Percentiles rank a stretch among this genome's conserved stretches.
Conservation (phyloP, 2,888 invertebrate genomes). For the Blastobasis adustella region DNA sequence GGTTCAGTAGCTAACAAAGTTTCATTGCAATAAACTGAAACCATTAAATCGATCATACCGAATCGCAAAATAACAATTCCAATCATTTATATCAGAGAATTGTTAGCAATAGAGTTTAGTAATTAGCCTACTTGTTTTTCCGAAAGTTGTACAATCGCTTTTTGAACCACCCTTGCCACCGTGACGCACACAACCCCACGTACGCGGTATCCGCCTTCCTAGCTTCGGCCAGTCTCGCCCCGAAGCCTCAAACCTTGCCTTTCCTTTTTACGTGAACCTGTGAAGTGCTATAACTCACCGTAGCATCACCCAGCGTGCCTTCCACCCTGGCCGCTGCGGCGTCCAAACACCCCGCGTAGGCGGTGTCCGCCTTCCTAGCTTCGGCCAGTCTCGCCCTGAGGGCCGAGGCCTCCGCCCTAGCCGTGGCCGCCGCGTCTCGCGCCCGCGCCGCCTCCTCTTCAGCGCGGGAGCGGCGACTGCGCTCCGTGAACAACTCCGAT, state of each 20-base stretch:
- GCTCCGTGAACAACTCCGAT: slow-evolving; percentile 53
- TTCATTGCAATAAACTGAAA: too few species aligned
- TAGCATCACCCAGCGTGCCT: slow-evolving; percentile 1
- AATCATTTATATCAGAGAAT: background rate
- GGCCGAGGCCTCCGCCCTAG: slow-evolving; percentile 22
- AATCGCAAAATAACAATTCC: too few species aligned
- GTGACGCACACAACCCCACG: background rate
- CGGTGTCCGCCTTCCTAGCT: background rate
- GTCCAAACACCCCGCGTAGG: background rate
- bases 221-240: background rate
- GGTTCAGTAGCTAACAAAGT: too few species aligned
- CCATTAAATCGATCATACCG: too few species aligned
- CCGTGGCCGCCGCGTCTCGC: slow-evolving; percentile 24
- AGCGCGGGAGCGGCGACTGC: slow-evolving; percentile 48
- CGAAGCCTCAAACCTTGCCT: slow-evolving; percentile 7
- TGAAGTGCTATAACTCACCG: background rate
- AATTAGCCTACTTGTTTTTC: too few species aligned
- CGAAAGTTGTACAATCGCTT: too few species aligned
- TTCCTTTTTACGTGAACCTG: too few species aligned
- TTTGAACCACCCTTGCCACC: background rate
- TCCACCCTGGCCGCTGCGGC: background rate
- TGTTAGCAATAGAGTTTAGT: too few species aligned
- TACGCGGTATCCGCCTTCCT: background rate
- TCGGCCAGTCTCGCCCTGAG: background rate
- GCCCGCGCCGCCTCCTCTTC: slow-evolving; percentile 41